These are phyloP conservation scores for Periplaneta americana DNA, from an alignment of 1,140 invertebrate genomes.

Conservation along the genomic window DNA sequence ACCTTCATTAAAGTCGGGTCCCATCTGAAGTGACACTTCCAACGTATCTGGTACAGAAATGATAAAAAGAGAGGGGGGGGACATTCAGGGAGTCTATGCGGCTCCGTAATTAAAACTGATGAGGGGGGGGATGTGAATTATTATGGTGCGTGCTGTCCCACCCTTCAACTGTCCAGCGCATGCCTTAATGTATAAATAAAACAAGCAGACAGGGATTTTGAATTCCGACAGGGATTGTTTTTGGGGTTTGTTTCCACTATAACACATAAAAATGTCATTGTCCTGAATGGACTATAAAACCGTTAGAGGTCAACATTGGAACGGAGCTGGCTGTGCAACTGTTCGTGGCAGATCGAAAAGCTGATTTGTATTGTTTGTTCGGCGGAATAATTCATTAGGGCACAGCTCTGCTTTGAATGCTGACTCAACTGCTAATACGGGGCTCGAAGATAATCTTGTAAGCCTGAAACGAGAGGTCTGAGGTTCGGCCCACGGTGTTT, in stretches of 20 bases:
- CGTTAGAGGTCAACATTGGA: background rate
- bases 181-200: background rate
- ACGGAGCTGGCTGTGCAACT: background rate
- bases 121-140: background rate
- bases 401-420: too few relatives aligned
- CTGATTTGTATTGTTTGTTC: background rate
- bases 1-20: background rate
- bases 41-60: background rate
- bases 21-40: background rate
- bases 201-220: background rate
- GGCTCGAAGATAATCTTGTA: too few relatives aligned
- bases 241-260: background rate
- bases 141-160: background rate
- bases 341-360: background rate
- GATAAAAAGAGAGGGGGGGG: too few relatives aligned
- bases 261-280: background rate
- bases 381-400: background rate
- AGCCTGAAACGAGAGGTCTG: too few relatives aligned
- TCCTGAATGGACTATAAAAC: background rate
- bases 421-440: too few relatives aligned
- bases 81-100: too few relatives aligned
- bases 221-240: background rate
- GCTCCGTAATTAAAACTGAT: background rate
- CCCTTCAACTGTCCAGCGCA: background rate
- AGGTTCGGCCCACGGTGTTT: too few relatives aligned